Conservation (phyloP, 2,113 vertebrate genomes). For the Morone chrysops region DNA sequence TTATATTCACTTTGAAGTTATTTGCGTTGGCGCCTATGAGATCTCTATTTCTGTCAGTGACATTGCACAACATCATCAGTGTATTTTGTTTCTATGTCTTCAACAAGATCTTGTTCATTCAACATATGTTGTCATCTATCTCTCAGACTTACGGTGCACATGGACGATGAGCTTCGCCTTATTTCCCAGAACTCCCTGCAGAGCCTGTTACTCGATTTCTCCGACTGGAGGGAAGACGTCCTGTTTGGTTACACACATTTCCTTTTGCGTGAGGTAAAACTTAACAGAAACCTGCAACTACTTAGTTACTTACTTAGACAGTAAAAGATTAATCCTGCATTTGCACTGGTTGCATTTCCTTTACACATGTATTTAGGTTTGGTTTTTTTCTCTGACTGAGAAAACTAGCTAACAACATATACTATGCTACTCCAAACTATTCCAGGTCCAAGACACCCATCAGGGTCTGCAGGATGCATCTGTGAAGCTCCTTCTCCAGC, state of each 20-base stretch:
- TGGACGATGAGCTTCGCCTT: slow-evolving; percentile 98
- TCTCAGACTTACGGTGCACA: slow-evolving; percentile 95
- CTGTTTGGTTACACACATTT: slow-evolving; percentile 98
- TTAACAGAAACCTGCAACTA: not conserved
- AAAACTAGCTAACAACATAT: not conserved
- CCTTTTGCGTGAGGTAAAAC: slow-evolving; percentile 89
- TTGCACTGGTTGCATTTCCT: not conserved
- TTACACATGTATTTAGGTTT: no score
- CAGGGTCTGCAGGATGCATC: slow-evolving; percentile 95
- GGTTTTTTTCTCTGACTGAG: no score
- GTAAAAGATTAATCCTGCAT: not conserved
- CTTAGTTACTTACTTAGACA: not conserved
- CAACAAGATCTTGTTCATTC: not conserved
- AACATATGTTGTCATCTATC: not conserved
- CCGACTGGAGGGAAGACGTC: slow-evolving; percentile 97
- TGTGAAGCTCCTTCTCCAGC: slow-evolving; percentile 95
- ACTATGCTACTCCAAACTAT: not conserved
- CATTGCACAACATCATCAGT: not conserved
- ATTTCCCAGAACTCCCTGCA: slow-evolving; percentile 98
- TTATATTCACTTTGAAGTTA: not conserved
- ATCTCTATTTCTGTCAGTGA: not conserved
- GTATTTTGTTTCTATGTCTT: not conserved
- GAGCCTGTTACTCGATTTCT: slow-evolving; percentile 95
- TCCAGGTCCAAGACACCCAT: slow-evolving; percentile 92
- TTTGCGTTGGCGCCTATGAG: not conserved